Evolutionary conservation across 2,113 vertebrate genomes (phyloP).

Genomic region (Psittacula cyanocephala): DNA sequence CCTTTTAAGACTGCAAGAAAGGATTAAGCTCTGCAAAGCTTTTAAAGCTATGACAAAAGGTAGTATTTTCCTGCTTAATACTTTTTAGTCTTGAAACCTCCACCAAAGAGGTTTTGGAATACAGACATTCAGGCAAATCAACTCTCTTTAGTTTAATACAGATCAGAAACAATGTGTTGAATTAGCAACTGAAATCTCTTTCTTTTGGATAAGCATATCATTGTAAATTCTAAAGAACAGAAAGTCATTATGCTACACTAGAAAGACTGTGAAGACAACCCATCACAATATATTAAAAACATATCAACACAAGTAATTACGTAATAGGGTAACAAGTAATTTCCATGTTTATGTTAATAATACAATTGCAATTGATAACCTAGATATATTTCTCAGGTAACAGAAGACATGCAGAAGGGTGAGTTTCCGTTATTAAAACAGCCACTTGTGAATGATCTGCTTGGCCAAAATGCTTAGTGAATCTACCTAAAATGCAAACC

Average conservation of each 20-base stretch:
- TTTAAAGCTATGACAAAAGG: not conserved
- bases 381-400: not conserved
- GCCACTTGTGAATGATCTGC: not conserved
- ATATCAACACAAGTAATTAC: not conserved
- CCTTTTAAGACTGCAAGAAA: not conserved
- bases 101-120: not conserved
- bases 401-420: not conserved
- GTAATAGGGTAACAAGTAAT: not conserved
- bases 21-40: not conserved
- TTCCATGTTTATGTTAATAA: not conserved
- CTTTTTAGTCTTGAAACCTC: not conserved
- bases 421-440: not conserved
- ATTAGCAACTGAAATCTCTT: not conserved
- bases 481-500: not conserved
- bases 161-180: not conserved
- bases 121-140: not conserved
- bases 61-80: not conserved
- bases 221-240: not conserved
- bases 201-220: not conserved
- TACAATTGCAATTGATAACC: not conserved
- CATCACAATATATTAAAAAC: not conserved
- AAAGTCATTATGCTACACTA: not conserved
- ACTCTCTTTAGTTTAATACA: not conserved
- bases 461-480: not conserved
- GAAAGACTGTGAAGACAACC: not conserved